Evolutionary conservation across 2,113 vertebrate genomes (phyloP).

Genomic region (Sylvietta virens): DNA sequence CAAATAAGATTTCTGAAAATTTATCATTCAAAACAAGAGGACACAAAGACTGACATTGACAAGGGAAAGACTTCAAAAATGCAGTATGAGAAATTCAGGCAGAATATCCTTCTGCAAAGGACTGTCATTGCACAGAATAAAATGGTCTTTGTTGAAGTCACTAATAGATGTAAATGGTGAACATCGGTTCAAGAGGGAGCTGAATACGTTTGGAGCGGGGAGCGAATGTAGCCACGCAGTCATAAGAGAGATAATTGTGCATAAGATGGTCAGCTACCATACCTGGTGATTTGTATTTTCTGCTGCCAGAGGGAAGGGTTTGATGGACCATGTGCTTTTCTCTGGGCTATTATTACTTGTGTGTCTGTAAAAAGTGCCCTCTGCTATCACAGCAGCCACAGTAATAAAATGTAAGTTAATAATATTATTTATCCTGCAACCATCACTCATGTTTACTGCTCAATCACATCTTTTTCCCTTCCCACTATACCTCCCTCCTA

Average conservation of each 20-base stretch:
- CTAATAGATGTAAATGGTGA: constrained; percentile 14
- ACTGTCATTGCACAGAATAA: neutral
- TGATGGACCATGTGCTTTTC: constrained; percentile 11
- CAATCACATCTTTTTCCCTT: neutral
- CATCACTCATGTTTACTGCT: neutral
- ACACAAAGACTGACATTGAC: neutral
- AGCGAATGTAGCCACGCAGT: neutral
- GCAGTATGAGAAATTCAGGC: neutral
- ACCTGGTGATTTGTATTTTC: constrained; percentile 45
- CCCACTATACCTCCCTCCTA: neutral
- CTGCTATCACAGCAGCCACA: neutral
- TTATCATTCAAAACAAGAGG: neutral
- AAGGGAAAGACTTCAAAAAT: neutral
- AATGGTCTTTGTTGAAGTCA: neutral
- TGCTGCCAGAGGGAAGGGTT: constrained; percentile 14
- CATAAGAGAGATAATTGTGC: constrained; percentile 28
- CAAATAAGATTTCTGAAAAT: neutral
- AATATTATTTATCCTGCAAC: constrained; percentile 30
- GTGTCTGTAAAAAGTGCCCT: constrained; percentile 16
- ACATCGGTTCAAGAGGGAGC: neutral
- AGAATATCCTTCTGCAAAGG: neutral
- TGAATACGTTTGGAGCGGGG: neutral
- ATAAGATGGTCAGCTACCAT: constrained; percentile 27
- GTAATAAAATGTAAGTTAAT: constrained; percentile 39
- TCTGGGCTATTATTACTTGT: constrained; percentile 24